Evolutionary conservation across 2,113 vertebrate genomes (phyloP).

Genomic region (Morphnarchus princeps): DNA sequence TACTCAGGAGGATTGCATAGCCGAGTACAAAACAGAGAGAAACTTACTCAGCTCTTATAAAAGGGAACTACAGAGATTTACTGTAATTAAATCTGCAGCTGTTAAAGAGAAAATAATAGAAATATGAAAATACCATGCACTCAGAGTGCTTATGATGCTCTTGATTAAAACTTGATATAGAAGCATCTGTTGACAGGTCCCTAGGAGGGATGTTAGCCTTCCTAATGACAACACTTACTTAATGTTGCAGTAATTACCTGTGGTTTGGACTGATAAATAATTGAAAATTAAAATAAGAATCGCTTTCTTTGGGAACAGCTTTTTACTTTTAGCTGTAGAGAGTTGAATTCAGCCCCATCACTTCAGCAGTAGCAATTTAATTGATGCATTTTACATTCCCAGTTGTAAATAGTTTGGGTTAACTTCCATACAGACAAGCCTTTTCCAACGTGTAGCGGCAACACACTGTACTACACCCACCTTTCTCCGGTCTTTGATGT

Average conservation of each 20-base stretch:
- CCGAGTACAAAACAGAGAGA: background rate
- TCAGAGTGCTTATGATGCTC: background rate
- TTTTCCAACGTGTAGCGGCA: too few relatives aligned
- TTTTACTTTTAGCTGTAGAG: background rate
- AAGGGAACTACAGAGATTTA: background rate
- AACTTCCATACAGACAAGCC: background rate
- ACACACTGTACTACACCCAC: fast-evolving
- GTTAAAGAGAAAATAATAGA: background rate
- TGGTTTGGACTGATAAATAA: background rate
- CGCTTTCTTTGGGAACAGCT: background rate
- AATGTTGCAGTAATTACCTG: background rate
- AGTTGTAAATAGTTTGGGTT: background rate
- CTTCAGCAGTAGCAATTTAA: background rate
- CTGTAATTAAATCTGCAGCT: too few relatives aligned
- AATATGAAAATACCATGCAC: background rate
- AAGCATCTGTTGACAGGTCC: background rate
- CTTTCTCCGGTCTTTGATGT: too few relatives aligned
- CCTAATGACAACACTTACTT: background rate
- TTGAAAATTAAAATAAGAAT: background rate
- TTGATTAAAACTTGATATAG: background rate
- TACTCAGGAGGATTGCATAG: fast-evolving
- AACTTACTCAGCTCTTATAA: background rate
- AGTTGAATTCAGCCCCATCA: background rate
- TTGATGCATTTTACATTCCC: background rate
- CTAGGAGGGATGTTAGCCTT: background rate